Evolutionary conservation across 1,140 invertebrate species (phyloP), one percentile per base, ranked within the genome.

Genomic region (Drosophila sp.): DNA sequence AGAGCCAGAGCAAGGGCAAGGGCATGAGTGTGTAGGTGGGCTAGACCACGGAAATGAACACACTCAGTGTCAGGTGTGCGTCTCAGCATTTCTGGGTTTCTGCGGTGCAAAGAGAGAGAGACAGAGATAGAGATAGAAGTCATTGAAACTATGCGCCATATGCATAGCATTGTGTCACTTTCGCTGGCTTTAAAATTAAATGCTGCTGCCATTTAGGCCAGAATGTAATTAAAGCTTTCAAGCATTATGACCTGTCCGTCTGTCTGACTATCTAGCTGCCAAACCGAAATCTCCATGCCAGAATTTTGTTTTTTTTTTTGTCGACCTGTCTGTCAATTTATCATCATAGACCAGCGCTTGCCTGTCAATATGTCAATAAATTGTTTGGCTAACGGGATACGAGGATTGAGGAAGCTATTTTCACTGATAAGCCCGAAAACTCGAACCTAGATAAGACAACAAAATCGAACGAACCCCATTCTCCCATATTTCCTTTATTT

Each of bases 331-430:
- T 72, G 77, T 79, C 84, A 75, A 90, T 90, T 90, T 85, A 84
- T 89, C 84, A 80, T 70, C 84, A 90, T 89, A 72, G 68, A 72
- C 64, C 80, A 65, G 66, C 80, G 80, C 69, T 83, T 71, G 77
- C 66, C 84, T 89, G 85, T 89, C 84, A 89, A 89, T 87, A 66
- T 87, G 84, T 87, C 84, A 89, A 87, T 89, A 87, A 89, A 80
- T 80, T 17, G 17, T 17, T 64, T 67, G 62, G 55, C 61, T 55
- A 68, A 68, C 54, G 58, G 38, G 73, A 54, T 33, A 40, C 63
- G 29, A 7, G 44, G 32, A 10, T 27, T 23, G 44, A 17, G 44
- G 7, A 50, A 50, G 44, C 44, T 8, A 29, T 64, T 17, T 17
- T 8, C 61, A 33, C 38, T 64, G 41, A 27, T 64, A 33, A 10